Evolutionary conservation across 2,113 vertebrate genomes (phyloP).

Genomic region (Danio rerio): DNA sequence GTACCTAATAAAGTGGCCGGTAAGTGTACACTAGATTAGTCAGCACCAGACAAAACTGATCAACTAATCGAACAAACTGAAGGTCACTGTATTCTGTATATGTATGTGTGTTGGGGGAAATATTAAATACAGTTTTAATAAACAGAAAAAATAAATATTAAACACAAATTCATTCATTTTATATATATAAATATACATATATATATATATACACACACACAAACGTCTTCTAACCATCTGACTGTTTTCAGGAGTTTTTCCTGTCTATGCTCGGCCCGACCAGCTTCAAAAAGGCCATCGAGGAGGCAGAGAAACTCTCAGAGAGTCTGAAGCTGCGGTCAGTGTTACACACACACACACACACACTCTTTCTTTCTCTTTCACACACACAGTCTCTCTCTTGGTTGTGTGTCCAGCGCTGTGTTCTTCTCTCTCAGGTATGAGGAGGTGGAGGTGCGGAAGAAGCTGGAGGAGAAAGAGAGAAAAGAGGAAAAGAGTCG

Average conservation of each 20-base stretch:
- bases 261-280: constrained; percentile 88
- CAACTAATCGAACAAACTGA: no score
- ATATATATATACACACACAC: no score
- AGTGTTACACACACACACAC: constrained; percentile 8
- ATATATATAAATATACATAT: no score
- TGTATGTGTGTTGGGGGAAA: no score
- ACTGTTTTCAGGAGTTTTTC: constrained; percentile 82
- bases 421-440: constrained; percentile 77
- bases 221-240: no score
- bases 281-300: constrained; percentile 93
- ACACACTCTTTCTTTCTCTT: background rate
- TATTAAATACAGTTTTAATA: no score
- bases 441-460: constrained; percentile 95
- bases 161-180: no score
- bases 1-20: no score
- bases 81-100: no score
- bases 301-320: constrained; percentile 96
- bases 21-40: no score
- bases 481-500: constrained; percentile 86
- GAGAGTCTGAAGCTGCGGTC: constrained; percentile 94
- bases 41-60: no score
- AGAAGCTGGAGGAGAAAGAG: constrained; percentile 92
- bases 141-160: no score
- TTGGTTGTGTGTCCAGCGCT: background rate
- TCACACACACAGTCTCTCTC: background rate